These are phyloP conservation scores for Teleogryllus occipitalis DNA, from an alignment of 1,140 invertebrate species.

Conservation along the genomic window DNA sequence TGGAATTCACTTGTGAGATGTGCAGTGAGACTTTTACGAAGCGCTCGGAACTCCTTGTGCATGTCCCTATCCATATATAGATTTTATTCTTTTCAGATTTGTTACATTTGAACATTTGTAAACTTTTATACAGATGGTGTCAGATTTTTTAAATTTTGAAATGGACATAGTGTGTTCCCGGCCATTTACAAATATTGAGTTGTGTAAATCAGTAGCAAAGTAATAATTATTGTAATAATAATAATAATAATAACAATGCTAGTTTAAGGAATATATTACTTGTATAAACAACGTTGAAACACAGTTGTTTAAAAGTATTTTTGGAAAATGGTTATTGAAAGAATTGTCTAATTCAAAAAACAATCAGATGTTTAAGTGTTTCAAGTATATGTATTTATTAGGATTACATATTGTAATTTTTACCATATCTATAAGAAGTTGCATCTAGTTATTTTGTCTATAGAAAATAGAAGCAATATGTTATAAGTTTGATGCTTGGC, in stretches of 20 bases:
- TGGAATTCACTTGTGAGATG: conserved; percentile 58
- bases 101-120: background rate
- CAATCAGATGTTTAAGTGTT: background rate
- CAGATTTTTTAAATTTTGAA: background rate
- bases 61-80: conserved; percentile 71
- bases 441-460: background rate
- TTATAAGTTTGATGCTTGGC: background rate
- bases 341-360: background rate
- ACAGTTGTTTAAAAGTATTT: conserved; percentile 3
- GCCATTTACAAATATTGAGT: background rate
- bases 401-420: background rate
- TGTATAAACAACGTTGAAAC: conserved; percentile 5
- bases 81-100: conserved; percentile 6
- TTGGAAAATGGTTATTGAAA: conserved; percentile 1
- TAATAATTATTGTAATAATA: background rate
- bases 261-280: background rate
- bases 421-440: background rate
- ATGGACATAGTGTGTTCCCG: background rate
- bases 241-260: background rate
- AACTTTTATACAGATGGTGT: background rate
- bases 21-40: conserved; percentile 64
- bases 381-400: background rate
- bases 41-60: conserved; percentile 59
- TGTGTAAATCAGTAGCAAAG: background rate
- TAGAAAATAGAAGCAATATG: background rate